These are phyloP conservation scores for Lepidurus arcticus DNA, from an alignment of 1,140 invertebrate species.

Conservation along the genomic window DNA sequence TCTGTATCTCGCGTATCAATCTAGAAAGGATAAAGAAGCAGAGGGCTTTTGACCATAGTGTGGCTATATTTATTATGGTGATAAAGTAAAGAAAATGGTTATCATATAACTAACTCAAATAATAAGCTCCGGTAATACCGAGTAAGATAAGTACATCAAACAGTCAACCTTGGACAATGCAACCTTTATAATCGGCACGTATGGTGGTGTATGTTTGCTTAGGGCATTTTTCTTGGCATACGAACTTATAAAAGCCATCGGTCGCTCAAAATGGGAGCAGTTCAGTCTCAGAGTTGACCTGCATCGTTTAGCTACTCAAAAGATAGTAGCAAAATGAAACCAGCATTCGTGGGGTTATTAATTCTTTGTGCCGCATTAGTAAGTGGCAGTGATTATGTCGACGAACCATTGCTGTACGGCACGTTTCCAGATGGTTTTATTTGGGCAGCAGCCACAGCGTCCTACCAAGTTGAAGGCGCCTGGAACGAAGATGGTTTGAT, in stretches of 20 bases:
- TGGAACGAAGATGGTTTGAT: constrained; percentile 53
- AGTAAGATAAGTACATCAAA: constrained; percentile 1
- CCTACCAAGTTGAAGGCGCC: constrained; percentile 63
- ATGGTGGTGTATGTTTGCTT: not conserved
- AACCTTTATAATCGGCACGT: not conserved
- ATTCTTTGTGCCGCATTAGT: not conserved
- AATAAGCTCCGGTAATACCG: not conserved
- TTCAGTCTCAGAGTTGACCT: not conserved
- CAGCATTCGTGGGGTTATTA: not conserved
- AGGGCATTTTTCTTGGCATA: not conserved
- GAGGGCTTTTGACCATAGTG: no score
- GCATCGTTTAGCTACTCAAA: not conserved
- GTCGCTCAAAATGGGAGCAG: not conserved
- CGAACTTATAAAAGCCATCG: not conserved
- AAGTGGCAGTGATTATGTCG: constrained; percentile 22
- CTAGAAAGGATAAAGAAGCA: no score
- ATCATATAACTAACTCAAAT: not conserved
- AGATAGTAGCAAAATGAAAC: not conserved
- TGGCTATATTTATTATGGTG: no score
- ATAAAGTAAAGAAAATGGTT: not conserved
- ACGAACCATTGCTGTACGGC: constrained; percentile 30
- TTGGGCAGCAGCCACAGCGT: constrained; percentile 51
- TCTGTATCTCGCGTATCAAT: no score
- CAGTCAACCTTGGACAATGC: not conserved
- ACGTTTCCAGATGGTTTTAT: constrained; percentile 51